Conservation (phyloP, 2,888 invertebrate species). For the Stictocephala bisonia region DNA sequence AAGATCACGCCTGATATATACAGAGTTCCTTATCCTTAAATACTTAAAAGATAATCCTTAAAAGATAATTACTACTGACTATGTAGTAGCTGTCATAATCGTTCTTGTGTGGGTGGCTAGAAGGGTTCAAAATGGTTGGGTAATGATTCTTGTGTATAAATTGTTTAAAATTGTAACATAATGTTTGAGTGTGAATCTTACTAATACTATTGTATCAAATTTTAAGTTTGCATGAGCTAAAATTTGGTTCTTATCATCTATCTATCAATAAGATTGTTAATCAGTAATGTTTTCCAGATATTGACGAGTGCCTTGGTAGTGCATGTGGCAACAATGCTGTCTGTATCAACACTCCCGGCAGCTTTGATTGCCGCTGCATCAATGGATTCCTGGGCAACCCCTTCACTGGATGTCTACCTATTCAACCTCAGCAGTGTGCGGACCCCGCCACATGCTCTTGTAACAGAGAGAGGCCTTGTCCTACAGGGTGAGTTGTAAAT, state of each 20-base stretch:
- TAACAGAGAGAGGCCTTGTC: constrained; percentile 77
- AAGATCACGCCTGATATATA: too few species aligned
- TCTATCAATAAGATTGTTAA: neutral
- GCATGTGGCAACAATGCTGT: constrained; percentile 87
- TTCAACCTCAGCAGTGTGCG: constrained; percentile 76
- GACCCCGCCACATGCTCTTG: constrained; percentile 79
- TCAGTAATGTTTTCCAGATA: constrained; percentile 65
- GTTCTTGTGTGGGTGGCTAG: too few species aligned
- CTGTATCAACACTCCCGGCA: constrained; percentile 90
- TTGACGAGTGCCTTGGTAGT: constrained; percentile 83
- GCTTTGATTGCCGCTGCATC: constrained; percentile 90
- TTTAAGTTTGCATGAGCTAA: neutral
- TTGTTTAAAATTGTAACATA: too few species aligned
- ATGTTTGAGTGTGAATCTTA: too few species aligned
- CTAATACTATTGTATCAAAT: too few species aligned
- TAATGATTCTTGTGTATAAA: too few species aligned
- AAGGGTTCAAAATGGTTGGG: too few species aligned
- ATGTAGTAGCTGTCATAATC: too few species aligned
- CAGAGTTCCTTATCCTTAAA: too few species aligned
- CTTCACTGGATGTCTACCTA: constrained; percentile 81
- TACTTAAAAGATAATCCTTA: too few species aligned
- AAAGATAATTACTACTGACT: too few species aligned
- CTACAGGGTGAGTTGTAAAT: constrained; percentile 68
- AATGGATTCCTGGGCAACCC: constrained; percentile 89
- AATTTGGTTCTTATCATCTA: neutral